phyloP scores from a whole-genome alignment of 35 echinoderm and acorn worm genomes.

The Apostichopus californicus region DNA sequence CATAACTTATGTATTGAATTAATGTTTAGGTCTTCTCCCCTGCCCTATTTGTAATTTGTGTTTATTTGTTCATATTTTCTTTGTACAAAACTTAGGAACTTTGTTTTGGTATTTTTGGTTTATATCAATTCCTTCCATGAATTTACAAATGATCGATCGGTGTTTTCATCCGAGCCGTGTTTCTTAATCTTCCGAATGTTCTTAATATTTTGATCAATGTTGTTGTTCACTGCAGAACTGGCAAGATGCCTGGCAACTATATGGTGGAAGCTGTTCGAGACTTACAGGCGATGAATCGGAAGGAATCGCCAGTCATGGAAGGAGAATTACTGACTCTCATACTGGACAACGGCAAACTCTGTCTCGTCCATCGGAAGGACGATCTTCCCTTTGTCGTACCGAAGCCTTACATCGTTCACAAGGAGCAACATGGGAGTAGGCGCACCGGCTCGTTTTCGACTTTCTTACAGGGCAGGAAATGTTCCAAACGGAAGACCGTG shows the following conservation, averaged over 20 bases:
- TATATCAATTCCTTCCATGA: too few species aligned
- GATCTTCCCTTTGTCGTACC: slow-evolving; percentile 35
- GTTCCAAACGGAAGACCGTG: not conserved
- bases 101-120: too few species aligned
- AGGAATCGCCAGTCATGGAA: not conserved
- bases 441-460: slow-evolving; percentile 7
- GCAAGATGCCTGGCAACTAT: slow-evolving; percentile 9
- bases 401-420: slow-evolving; percentile 16
- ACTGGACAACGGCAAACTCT: slow-evolving; percentile 11
- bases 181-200: too few species aligned
- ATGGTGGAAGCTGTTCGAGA: slow-evolving; percentile 24
- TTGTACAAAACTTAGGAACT: too few species aligned
- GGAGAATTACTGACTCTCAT: slow-evolving; percentile 11
- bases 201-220: too few species aligned
- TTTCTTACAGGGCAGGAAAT: not conserved
- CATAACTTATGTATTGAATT: too few species aligned
- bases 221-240: not conserved
- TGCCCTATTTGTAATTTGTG: too few species aligned
- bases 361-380: slow-evolving; percentile 19
- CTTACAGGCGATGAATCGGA: not conserved
- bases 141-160: too few species aligned
- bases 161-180: too few species aligned
- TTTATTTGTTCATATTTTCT: too few species aligned
- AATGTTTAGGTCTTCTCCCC: too few species aligned
- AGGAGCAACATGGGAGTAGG: not conserved